Percentiles rank a stretch among this genome's conserved stretches.
Conservation (phyloP, 2,888 invertebrate genomes). For the Steinernema carpocapsae region DNA sequence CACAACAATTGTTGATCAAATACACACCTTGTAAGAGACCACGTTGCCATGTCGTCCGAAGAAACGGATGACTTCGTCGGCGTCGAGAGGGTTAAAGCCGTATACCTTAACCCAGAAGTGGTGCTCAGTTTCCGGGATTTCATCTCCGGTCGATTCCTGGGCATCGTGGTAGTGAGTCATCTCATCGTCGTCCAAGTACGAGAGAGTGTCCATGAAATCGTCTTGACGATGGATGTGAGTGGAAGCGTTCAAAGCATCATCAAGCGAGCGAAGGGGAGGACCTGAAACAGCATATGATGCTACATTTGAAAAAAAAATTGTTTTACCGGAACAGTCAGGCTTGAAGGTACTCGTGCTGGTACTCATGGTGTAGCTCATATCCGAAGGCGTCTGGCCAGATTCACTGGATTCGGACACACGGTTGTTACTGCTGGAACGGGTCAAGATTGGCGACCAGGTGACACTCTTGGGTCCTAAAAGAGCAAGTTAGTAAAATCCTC, state of each 20-base stretch:
- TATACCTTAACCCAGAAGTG: constrained; percentile 5
- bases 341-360: background rate
- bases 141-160: background rate
- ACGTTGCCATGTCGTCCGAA: background rate
- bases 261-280: constrained; percentile 4
- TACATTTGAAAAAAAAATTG: no score
- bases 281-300: background rate
- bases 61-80: background rate
- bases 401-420: no score
- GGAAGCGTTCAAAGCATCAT: no score
- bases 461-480: no score
- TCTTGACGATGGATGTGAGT: no score
- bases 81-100: background rate
- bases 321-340: background rate
- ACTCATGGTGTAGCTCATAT: no score
- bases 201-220: no score
- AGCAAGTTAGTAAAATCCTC: no score
- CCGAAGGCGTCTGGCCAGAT: no score
- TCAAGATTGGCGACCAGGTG: no score
- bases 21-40: background rate
- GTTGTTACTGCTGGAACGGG: no score
- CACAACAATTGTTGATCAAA: background rate
- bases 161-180: background rate
- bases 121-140: background rate
- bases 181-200: background rate